Evolutionary conservation across 2,113 vertebrate genomes (phyloP).

Genomic region (Microtus ochrogaster): DNA sequence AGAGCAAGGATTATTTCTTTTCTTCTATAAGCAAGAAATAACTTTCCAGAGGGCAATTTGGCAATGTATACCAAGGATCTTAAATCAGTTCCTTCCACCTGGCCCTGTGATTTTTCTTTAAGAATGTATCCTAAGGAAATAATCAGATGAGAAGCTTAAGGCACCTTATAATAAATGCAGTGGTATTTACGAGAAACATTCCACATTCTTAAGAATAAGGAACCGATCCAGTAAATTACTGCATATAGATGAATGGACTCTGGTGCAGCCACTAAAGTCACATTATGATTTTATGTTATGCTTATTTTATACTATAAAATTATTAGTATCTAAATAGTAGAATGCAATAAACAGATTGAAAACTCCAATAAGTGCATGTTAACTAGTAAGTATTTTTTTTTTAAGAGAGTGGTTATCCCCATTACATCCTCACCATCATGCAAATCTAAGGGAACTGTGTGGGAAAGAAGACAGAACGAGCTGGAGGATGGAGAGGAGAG

Average conservation of each 20-base stretch:
- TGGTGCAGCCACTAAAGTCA: not conserved
- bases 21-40: conserved; percentile 52
- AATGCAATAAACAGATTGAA: not conserved
- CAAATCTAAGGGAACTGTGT: not conserved
- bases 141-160: conserved; percentile 36
- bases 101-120: conserved; percentile 14
- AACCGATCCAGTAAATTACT: not conserved
- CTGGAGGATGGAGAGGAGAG: not conserved
- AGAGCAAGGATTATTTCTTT: conserved; percentile 49
- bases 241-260: not conserved
- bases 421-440: not conserved
- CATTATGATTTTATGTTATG: not conserved
- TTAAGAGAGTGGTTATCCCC: not conserved
- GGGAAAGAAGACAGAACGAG: not conserved
- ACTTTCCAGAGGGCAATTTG: conserved; percentile 50
- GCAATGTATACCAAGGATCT: conserved; percentile 7
- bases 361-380: not conserved
- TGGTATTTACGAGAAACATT: not conserved
- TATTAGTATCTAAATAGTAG: not conserved
- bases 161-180: not conserved
- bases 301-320: conserved; percentile 24
- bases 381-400: not conserved
- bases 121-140: conserved; percentile 38
- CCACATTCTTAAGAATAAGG: not conserved
- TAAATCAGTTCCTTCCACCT: conserved; percentile 41